Evolutionary conservation across 2,888 invertebrate species (phyloP), one percentile per base, ranked within the genome.

Genomic region (Neelides folsomi): DNA sequence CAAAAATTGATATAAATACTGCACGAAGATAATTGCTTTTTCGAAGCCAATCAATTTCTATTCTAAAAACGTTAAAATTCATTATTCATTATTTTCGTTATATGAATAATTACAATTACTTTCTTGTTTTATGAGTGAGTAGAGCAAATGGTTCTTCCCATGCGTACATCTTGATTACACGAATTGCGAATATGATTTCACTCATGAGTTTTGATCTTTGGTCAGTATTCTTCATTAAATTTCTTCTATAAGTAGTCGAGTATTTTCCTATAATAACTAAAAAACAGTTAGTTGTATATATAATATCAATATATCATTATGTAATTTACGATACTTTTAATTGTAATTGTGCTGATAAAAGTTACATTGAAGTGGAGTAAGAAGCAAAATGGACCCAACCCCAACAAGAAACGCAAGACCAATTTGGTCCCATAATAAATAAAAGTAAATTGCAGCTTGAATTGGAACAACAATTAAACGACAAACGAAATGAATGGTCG

Each of bases 181-280:
- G 83, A 72, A 97, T 90, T 45, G 93, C 94, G 52, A 79, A 79
- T 58, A 95, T 84, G 62, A 95, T 82, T 76, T 97, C 95, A 68
- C 86, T 89, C 90, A 95, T 94, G 48, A 93, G 76, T 50, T 88
- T 79, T 38, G 95, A 86, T 57, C 95, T 77, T 65, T 85, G 83
- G 70, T 95, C 95, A 0, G 93, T 93, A 68, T 83, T 77, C 59
- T 77, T 73, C 0, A 93, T 93, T 1, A 89, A 88, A 67, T 80
- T 79, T 69, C 81, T 77, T 58, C 94, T 79, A 64, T 80, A 76
- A 45, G 56, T 60, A 0, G 70, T 67, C 45, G 71, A 69, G 35
- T 73, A 63, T 58, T 69, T 71, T 18, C 75, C 75, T 67, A 75
- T 72, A 60, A 58, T 61, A 47, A 63, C 70, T 70, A 51, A 1